Evolutionary conservation across 37 sponge, comb jelly and placozoan species (phyloP), one percentile per base, ranked within the genome.

Genomic region (Axinella damicornis): DNA sequence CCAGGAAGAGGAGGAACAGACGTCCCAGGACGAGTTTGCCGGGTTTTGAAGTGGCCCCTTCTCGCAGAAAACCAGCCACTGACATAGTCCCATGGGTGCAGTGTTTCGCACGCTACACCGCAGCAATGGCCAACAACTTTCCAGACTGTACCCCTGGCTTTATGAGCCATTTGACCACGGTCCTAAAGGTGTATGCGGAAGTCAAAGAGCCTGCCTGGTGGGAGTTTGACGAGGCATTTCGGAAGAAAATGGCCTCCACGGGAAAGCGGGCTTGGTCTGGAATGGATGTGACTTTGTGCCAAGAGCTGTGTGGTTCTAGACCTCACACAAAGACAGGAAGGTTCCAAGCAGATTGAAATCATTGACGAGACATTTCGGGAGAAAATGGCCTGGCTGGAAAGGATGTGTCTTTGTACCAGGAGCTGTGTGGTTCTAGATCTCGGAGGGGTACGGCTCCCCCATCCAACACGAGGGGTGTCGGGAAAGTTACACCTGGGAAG

Each of bases 371-470:
- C 74, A 11, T 73, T 73, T 56, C 36, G 74, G 32, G 74, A 73
- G 9, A 73, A 73, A 22, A 73, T 73, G 74, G 74, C 74, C 11
- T 41, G 74, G 12, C 54, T 4, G 53, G 74, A 11, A 73, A 15
- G 74, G 74, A 73, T 53, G 74, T 73, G 56, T 22, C 74, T 4
- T 30, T 73, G 56, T 73, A 73, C 27, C 74, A 73, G 74, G 74
- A 73, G 74, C 27, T 52, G 55, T 9, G 15, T 53, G 74, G 74
- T 5, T 32, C 55, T 27, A 32, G 56, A 52, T 30, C n/a, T n/a
- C n/a, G n/a, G n/a, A n/a, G n/a, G n/a, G n/a, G n/a, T n/a, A n/a
- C n/a, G n/a, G n/a, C n/a, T n/a, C n/a, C n/a, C n/a, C n/a, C n/a
- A n/a, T n/a, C n/a, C n/a, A n/a, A n/a, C n/a, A n/a, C n/a, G n/a